Evolutionary conservation across 2,797 vertebrate species (phyloP).

Genomic region (Phalanger gymnotis): DNA sequence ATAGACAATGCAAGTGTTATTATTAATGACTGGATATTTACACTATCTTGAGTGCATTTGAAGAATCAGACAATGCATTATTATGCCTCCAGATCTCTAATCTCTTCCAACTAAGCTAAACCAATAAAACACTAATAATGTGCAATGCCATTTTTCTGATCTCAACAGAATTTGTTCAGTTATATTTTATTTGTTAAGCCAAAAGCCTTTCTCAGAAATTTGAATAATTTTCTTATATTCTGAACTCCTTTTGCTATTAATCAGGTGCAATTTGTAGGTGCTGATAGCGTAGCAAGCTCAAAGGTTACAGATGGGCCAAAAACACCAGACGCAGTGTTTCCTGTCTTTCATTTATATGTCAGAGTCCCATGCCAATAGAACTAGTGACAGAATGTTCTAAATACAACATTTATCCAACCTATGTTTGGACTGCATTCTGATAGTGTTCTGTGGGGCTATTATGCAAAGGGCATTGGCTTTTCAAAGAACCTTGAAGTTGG

Average conservation of each 20-base stretch:
- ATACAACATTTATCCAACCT: neutral
- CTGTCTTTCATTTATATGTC: slow-evolving; percentile 12
- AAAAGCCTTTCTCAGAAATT: slow-evolving; percentile 55
- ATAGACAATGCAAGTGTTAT: neutral
- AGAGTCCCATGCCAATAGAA: neutral
- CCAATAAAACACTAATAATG: slow-evolving; percentile 48
- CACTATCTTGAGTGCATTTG: slow-evolving; percentile 21
- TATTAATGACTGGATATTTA: slow-evolving; percentile 48
- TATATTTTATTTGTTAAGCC: slow-evolving; percentile 38
- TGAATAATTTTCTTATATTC: slow-evolving; percentile 53
- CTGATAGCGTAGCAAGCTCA: slow-evolving; percentile 41
- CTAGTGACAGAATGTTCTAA: neutral
- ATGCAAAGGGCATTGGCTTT: neutral
- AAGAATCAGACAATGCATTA: slow-evolving; percentile 44
- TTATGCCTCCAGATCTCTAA: slow-evolving; percentile 53
- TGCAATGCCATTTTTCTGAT: slow-evolving; percentile 8
- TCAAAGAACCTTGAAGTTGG: neutral
- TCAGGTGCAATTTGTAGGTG: slow-evolving; percentile 22
- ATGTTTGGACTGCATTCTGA: neutral
- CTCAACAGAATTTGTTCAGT: slow-evolving; percentile 42
- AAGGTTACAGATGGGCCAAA: slow-evolving; percentile 8
- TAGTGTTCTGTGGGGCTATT: neutral
- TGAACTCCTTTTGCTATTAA: slow-evolving; percentile 50
- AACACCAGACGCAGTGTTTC: neutral
- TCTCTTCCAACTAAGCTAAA: slow-evolving; percentile 48